Evolutionary conservation across 2,113 vertebrate species (phyloP).

Genomic region (Indri indri): DNA sequence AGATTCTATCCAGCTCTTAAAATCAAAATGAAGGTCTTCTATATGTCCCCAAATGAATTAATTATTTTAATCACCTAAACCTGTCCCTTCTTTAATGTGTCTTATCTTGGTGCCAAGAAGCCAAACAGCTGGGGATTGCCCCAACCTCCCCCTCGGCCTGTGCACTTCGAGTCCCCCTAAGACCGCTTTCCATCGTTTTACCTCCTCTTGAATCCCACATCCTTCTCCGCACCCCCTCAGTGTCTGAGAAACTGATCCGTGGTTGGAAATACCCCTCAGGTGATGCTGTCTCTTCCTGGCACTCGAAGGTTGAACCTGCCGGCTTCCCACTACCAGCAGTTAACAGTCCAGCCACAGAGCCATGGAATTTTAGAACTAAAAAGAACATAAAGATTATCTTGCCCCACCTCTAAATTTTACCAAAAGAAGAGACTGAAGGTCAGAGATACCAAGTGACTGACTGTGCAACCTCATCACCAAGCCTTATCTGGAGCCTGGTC

Average conservation of each 20-base stretch:
- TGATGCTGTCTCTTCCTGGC: neutral
- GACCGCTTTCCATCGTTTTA: neutral
- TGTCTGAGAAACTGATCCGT: neutral
- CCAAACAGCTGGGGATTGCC: neutral
- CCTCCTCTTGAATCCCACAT: neutral
- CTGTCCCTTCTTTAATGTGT: neutral
- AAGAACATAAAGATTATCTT: neutral
- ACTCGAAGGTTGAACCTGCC: rapidly evolving
- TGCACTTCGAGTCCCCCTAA: neutral
- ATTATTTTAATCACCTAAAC: neutral
- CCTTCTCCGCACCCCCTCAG: neutral
- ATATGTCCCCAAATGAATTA: neutral
- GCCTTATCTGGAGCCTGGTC: rapidly evolving
- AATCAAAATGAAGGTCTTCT: neutral
- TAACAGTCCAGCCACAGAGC: neutral
- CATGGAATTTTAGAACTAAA: neutral
- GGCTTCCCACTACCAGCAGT: neutral
- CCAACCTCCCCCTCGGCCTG: neutral
- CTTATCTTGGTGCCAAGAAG: neutral
- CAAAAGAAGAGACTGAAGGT: neutral
- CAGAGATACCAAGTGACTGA: neutral
- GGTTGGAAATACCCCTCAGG: neutral
- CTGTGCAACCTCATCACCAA: rapidly evolving
- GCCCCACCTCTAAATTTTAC: neutral
- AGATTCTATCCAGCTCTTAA: neutral